phyloP scores from a whole-genome alignment of 2,797 vertebrate genomes.

The Micropoecilia bifurca region DNA sequence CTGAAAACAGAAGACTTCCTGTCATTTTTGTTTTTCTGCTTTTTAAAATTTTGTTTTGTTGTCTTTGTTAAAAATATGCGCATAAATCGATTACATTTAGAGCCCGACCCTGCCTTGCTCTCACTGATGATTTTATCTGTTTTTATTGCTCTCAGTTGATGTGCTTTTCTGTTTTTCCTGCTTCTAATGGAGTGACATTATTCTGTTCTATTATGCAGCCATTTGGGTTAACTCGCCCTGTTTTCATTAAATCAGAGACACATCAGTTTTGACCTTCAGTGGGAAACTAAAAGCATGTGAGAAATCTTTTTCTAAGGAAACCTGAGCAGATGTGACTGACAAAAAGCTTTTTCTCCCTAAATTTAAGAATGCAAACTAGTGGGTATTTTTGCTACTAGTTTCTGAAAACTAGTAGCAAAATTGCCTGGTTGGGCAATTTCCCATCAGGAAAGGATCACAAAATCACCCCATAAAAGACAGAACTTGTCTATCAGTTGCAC shows the following conservation, averaged over 20 bases:
- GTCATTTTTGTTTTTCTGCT: conserved; percentile 1
- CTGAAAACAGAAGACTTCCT: background rate
- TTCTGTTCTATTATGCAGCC: background rate
- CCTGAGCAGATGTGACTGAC: background rate
- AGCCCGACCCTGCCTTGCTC: background rate
- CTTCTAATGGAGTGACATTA: background rate
- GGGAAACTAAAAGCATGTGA: background rate
- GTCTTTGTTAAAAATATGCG: background rate
- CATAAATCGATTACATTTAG: background rate
- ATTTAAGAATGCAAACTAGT: too few relatives aligned
- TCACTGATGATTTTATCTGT: background rate
- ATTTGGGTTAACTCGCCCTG: background rate
- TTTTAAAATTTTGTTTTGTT: conserved; percentile 1
- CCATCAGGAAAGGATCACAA: background rate
- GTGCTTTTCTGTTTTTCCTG: background rate
- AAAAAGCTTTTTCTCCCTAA: background rate
- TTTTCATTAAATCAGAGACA: background rate
- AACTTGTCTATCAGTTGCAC: background rate
- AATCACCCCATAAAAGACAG: background rate
- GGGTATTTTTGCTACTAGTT: background rate
- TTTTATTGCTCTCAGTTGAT: background rate
- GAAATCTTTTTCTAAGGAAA: background rate
- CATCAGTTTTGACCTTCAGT: background rate
- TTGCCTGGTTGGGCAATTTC: too few relatives aligned
- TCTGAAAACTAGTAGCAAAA: too few relatives aligned